These are phyloP conservation scores for Petrosia ficiformis DNA, from an alignment of 37 sponge, comb jelly and placozoan species.

Conservation along the genomic window DNA sequence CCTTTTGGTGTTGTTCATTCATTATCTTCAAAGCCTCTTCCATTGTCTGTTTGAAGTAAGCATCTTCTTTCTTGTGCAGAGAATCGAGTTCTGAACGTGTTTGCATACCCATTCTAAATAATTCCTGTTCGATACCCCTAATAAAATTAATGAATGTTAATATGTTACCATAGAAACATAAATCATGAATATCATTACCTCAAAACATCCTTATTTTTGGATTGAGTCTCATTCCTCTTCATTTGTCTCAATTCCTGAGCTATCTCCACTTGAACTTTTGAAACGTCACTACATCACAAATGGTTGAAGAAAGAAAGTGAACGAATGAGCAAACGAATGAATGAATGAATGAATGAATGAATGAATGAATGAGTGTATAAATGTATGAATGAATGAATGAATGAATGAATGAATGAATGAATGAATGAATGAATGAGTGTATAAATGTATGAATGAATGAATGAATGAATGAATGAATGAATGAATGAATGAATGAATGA, in stretches of 20 bases:
- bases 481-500: no score
- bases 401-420: no score
- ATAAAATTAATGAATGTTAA: not conserved
- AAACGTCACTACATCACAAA: not conserved
- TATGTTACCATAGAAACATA: not conserved
- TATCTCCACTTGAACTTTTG: not conserved
- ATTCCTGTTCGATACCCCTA: not conserved
- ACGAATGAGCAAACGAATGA: no score
- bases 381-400: no score
- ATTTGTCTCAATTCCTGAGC: not conserved
- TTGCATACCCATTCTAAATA: not conserved
- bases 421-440: no score
- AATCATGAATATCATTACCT: not conserved
- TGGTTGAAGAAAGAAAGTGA: no score
- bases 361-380: no score
- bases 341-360: no score
- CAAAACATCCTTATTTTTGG: not conserved
- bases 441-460: no score
- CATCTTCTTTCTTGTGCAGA: not conserved
- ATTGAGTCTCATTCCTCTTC: not conserved
- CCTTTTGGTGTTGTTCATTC: not conserved
- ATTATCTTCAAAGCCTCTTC: constrained; percentile 7
- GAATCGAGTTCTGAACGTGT: not conserved
- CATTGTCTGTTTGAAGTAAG: not conserved
- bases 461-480: no score